Evolutionary conservation across 37 sponge, comb jelly and placozoan genomes (phyloP), one percentile per base, ranked within the genome.

Genomic region (Agelas oroides): DNA sequence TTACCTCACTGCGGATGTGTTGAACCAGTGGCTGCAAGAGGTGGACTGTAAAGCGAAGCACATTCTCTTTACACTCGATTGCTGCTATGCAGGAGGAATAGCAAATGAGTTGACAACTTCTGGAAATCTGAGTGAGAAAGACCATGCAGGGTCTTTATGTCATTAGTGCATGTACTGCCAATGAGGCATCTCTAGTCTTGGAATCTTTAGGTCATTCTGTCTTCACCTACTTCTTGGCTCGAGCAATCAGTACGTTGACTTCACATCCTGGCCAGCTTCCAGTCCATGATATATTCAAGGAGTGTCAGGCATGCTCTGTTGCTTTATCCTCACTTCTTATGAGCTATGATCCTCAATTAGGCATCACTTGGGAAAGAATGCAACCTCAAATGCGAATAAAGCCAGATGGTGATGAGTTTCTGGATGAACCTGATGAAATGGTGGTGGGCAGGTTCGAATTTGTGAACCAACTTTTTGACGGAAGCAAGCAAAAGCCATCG

Each of bases 141-240:
- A 14, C 58, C 31, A 32, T 21, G 70, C 23, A 32, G 31, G 33
- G 61, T 19, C 31, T 67, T 3, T 74, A 70, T 41, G 84, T 77
- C 12, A 24, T 83, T 27, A 41, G 55, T 28, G 61, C 79, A 20
- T 23, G 62, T 5, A 71, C 75, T 31, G 73, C 76, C 15, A 46
- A 67, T 70, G 81, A 88, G 32, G 25, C 65, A 25, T 70, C 70
- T 27, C 12, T 79, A 14, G 79, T 84, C 24, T 2, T 84, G 5
- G 61, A 33, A 17, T 13, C 80, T 24, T 69, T 89, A 13, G 75
- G 52, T 35, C 57, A 84, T 31, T 89, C 90, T 25, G 66, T 73
- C 13, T 89, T 89, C 68, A 35, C 52, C 60, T 89, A 79, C 60
- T 83, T 84, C 59, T 60, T 89, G 5, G 70, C 85, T 13, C 6